Evolutionary conservation across 2,888 invertebrate genomes (phyloP), one percentile per base, ranked within the genome.

Genomic region (Drosophila sordidula): DNA sequence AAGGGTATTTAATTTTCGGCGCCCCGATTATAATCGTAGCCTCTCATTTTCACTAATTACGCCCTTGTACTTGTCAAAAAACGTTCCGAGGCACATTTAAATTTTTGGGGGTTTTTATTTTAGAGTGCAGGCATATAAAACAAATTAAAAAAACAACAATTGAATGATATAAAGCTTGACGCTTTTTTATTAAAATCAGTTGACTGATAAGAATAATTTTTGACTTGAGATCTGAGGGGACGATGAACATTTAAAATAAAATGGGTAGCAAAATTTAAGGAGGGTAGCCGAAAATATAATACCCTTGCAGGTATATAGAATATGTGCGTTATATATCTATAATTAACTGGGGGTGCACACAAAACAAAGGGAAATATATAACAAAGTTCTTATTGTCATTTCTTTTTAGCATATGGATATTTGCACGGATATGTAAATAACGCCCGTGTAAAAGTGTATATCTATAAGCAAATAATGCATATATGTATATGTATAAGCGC

Each of bases 91-190:
- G 18, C 49, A 50, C 38, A 74, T 71, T 71, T 52, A 36, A 61
- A 72, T 75, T 63, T 71, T 61, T 52, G 8, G 82, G 85, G 80
- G 82, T 16, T 78, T 80, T 84, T 80, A 59, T 64, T 45, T 46
- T 16, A 26, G 11, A 50, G 57, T 64, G 66, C 81, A 71, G 41
- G 26, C 36, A 38, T 14, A 61, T 80, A 68, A 67, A 71, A 47
- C 47, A 34, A 49, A 44, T 36, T 45, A 61, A 36, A 8, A 4
- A 22, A 14, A 18, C 32, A 52, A 64, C 32, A 52, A 49, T 14
- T 11, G 55, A 12, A 32, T 59, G 59, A 47, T 56, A 61, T 32
- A 75, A 39, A 29, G 34, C 6, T 38, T 18, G 6, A 55, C 36
- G 22, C 11, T 18, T 38, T 18, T 50, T 38, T 25, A 32, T 58